phyloP scores from a whole-genome alignment of 2,888 invertebrate genomes.

The Hyposoter didymator region DNA sequence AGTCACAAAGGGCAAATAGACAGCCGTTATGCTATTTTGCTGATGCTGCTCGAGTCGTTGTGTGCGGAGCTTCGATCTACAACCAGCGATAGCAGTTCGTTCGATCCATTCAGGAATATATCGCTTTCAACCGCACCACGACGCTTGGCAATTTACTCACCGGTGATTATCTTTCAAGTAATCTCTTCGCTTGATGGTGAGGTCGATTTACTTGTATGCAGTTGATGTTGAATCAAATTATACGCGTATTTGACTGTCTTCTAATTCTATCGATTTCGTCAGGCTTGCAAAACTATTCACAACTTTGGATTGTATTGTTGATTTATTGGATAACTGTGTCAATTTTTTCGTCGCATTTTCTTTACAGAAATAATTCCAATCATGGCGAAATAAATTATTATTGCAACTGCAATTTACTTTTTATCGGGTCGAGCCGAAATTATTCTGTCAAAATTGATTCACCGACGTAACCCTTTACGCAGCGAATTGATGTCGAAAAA shows the following conservation, averaged over 20 bases:
- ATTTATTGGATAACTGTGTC: too few relatives aligned
- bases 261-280: background rate
- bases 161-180: conserved; percentile 32
- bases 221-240: background rate
- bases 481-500: too few relatives aligned
- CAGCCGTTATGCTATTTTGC: conserved; percentile 18
- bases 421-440: background rate
- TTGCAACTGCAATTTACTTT: background rate
- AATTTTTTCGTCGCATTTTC: background rate
- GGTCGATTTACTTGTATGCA: background rate
- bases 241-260: background rate
- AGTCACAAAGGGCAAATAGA: conserved; percentile 59
- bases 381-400: background rate
- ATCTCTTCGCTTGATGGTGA: conserved; percentile 1
- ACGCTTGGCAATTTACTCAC: conserved; percentile 24
- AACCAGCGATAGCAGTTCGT: conserved; percentile 54
- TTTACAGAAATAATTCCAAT: background rate
- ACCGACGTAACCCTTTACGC: too few relatives aligned
- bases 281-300: background rate
- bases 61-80: background rate
- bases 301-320: background rate
- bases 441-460: background rate
- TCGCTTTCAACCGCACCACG: conserved; percentile 34
- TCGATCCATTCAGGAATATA: conserved; percentile 44
- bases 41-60: conserved; percentile 9